Percentiles rank a stretch among this genome's conserved stretches.
Conservation (phyloP, 2,888 invertebrate genomes). For the Chrysolina oricalcia region DNA sequence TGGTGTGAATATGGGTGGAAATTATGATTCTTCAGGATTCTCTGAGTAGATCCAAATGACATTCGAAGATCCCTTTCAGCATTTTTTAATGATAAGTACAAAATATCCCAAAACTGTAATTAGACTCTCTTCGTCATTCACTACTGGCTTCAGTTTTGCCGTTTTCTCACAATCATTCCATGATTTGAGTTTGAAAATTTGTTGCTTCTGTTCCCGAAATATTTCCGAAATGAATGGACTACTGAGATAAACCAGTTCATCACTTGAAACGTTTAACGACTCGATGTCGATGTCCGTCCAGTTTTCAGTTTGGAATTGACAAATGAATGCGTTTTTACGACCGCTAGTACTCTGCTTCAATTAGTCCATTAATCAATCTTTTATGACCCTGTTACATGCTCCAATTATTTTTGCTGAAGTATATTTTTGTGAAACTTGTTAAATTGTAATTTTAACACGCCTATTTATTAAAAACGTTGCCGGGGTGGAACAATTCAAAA, state of each 20-base stretch:
- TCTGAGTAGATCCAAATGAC: too few species aligned
- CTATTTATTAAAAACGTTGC: constrained; percentile 54
- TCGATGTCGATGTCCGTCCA: constrained; percentile 29
- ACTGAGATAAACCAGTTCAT: not conserved
- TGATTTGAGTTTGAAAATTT: too few species aligned
- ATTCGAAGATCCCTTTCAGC: too few species aligned
- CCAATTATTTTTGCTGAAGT: constrained; percentile 45
- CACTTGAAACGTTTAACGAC: not conserved
- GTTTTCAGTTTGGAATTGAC: constrained; percentile 30
- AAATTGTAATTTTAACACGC: constrained; percentile 49
- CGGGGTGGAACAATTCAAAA: constrained; percentile 55
- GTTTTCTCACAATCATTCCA: too few species aligned
- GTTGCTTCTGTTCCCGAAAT: not conserved
- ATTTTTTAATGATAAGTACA: too few species aligned
- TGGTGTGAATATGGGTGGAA: too few species aligned
- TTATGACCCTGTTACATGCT: constrained; percentile 29
- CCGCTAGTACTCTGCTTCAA: constrained; percentile 37
- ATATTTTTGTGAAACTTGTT: constrained; percentile 41
- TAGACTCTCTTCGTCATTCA: too few species aligned
- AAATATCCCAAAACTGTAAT: too few species aligned
- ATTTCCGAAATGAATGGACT: not conserved
- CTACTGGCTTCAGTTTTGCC: too few species aligned
- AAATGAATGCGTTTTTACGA: constrained; percentile 41
- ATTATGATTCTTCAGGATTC: too few species aligned
- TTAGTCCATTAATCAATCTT: constrained; percentile 41